Evolutionary conservation across 1,140 invertebrate species (phyloP).

Genomic region (Monomorium pharaonis): DNA sequence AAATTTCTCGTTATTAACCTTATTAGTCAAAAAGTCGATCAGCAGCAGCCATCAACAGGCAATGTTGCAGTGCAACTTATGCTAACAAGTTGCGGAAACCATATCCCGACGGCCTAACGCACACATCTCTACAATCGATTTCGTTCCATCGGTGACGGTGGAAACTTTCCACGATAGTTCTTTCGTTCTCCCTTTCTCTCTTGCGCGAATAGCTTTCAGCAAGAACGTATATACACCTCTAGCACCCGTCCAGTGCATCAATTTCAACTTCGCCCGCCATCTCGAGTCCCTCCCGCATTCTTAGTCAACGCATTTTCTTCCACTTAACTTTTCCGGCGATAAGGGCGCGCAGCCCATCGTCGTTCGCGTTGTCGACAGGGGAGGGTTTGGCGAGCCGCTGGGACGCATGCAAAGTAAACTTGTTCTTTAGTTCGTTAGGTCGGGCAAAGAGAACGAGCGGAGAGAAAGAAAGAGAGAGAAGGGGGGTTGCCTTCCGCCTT

Average conservation of each 20-base stretch:
- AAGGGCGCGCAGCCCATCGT: slow-evolving; percentile 71
- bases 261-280: slow-evolving; percentile 78
- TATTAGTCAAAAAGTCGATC: not conserved
- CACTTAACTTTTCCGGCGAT: slow-evolving; percentile 83
- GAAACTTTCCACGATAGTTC: slow-evolving; percentile 41
- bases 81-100: not conserved
- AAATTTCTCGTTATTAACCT: not conserved
- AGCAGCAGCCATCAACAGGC: too few species aligned
- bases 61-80: too few species aligned
- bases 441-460: slow-evolving; percentile 23
- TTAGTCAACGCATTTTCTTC: slow-evolving; percentile 82
- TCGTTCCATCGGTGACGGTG: slow-evolving; percentile 34
- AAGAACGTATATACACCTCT: slow-evolving; percentile 26
- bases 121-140: slow-evolving; percentile 58
- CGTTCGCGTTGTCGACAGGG: slow-evolving; percentile 49
- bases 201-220: slow-evolving; percentile 28
- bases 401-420: slow-evolving; percentile 78
- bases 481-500: slow-evolving; percentile 65
- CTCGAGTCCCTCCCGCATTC: slow-evolving; percentile 63
- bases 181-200: not conserved
- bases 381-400: slow-evolving; percentile 49
- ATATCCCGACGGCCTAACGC: too few species aligned
- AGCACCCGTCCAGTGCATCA: slow-evolving; percentile 78
- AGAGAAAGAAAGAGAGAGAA: not conserved
- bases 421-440: slow-evolving; percentile 84